Percentiles rank a stretch among this genome's conserved stretches.
These are phyloP conservation scores for Mamestra brassicae DNA, from an alignment of 2,888 invertebrate genomes.

Conservation along the genomic window DNA sequence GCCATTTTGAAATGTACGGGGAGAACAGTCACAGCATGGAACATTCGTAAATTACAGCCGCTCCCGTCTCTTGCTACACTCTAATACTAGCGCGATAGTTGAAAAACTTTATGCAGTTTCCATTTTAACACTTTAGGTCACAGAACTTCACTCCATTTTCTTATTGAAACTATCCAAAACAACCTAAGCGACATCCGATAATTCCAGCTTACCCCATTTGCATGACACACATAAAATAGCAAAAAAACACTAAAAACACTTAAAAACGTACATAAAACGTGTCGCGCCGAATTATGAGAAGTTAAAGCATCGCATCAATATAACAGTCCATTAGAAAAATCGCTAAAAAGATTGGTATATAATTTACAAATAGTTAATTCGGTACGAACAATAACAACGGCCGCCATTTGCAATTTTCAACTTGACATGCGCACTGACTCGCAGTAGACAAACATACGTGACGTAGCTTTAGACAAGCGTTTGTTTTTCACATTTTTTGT, in stretches of 20 bases:
- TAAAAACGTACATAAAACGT: conserved; percentile 89
- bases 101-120: conserved; percentile 85
- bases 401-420: conserved; percentile 99
- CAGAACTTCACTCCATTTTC: conserved; percentile 88
- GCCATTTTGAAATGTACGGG: conserved; percentile 92
- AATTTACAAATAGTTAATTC: conserved; percentile 94
- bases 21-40: conserved; percentile 91
- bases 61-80: conserved; percentile 78
- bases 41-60: conserved; percentile 87
- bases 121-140: conserved; percentile 87
- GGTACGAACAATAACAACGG: conserved; percentile 99
- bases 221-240: conserved; percentile 93
- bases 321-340: conserved; percentile 91
- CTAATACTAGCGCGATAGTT: conserved; percentile 76
- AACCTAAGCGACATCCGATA: conserved; percentile 91
- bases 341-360: conserved; percentile 93
- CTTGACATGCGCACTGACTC: conserved; percentile 93
- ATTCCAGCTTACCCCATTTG: conserved; percentile 93
- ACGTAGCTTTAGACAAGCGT: conserved; percentile 80
- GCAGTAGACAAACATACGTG: conserved; percentile 87
- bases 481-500: conserved; percentile 34
- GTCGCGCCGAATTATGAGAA: conserved; percentile 88
- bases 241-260: conserved; percentile 91
- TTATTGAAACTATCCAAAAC: conserved; percentile 90
- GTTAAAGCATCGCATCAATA: conserved; percentile 89